Conservation (phyloP, 2,113 vertebrate genomes). For the Chinchilla lanigera region DNA sequence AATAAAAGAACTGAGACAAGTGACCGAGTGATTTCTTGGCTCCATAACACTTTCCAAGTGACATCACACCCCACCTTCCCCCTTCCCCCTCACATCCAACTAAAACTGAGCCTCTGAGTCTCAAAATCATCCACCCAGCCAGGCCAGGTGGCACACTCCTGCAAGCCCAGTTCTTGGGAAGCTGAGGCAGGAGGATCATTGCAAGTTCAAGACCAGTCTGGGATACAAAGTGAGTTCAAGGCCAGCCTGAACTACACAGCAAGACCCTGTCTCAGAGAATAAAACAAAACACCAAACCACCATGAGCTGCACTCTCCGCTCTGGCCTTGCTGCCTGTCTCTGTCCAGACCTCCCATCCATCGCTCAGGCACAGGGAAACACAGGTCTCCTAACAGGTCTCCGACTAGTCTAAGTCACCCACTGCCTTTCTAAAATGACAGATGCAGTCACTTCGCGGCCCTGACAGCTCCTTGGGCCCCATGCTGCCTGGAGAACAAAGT, state of each 20-base stretch:
- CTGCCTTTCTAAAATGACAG: not conserved
- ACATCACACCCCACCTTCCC: not conserved
- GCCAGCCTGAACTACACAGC: not conserved
- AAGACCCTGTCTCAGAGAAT: not conserved
- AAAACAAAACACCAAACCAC: too few relatives aligned
- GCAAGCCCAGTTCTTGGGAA: not conserved
- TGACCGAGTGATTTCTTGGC: not conserved
- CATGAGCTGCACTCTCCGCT: not conserved
- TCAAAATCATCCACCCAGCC: not conserved
- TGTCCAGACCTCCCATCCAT: not conserved
- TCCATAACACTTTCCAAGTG: not conserved
- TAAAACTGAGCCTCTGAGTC: not conserved
- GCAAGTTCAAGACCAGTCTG: not conserved
- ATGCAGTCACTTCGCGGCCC: not conserved
- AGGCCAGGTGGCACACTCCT: not conserved
- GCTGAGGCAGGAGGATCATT: not conserved
- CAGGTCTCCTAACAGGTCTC: not conserved
- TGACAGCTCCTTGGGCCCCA: not conserved
- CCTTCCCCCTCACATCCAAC: not conserved
- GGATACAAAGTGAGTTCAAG: not conserved
- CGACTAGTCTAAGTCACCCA: not conserved
- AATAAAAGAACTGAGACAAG: conserved; percentile 29
- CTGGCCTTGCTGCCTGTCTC: not conserved
- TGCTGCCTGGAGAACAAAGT: not conserved
- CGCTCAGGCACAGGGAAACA: not conserved